A percentile compares a stretch with the other conserved stretches of the same genome.
Evolutionary conservation across 2,113 vertebrate genomes (phyloP).

Genomic region (Ancistrus triradiatus): DNA sequence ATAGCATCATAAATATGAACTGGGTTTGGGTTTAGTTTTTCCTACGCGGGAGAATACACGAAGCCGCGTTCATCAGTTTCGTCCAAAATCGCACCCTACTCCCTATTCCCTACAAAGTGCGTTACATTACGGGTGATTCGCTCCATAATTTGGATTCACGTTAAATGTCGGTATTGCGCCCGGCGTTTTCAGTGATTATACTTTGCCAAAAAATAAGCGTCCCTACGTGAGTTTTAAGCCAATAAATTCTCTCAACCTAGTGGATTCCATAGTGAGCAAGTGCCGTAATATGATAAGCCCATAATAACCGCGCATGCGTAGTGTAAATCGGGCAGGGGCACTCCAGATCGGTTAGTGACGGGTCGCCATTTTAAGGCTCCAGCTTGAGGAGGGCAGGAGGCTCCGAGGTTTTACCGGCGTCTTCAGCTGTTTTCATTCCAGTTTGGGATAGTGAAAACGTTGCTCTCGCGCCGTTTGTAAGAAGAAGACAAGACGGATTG

Average conservation of each 20-base stretch:
- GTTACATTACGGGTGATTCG: no score
- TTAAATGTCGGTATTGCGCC: no score
- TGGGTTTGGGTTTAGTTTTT: constrained; percentile 59
- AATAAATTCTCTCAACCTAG: not conserved
- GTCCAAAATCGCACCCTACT: no score
- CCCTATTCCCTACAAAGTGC: no score
- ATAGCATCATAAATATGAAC: no score
- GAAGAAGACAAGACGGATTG: constrained; percentile 17
- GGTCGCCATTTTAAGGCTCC: constrained; percentile 79
- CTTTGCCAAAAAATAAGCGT: no score
- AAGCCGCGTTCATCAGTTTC: constrained; percentile 17
- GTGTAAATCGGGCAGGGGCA: not conserved
- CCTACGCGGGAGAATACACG: constrained; percentile 76
- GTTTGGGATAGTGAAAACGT: not conserved
- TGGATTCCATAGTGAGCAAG: constrained; percentile 20
- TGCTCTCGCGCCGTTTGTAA: constrained; percentile 5
- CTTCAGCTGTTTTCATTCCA: constrained; percentile 7
- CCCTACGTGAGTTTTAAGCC: not conserved
- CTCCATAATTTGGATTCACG: no score
- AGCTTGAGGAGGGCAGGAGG: constrained; percentile 47
- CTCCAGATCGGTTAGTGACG: not conserved
- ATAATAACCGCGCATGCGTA: not conserved
- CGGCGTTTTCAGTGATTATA: no score
- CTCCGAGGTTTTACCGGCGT: constrained; percentile 13
- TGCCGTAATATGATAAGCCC: not conserved